A percentile compares a stretch with the other conserved stretches of the same genome.
These are phyloP conservation scores for Hexactinellida sp. DNA, from an alignment of 37 sponge, comb jelly and placozoan species.

Conservation along the genomic window DNA sequence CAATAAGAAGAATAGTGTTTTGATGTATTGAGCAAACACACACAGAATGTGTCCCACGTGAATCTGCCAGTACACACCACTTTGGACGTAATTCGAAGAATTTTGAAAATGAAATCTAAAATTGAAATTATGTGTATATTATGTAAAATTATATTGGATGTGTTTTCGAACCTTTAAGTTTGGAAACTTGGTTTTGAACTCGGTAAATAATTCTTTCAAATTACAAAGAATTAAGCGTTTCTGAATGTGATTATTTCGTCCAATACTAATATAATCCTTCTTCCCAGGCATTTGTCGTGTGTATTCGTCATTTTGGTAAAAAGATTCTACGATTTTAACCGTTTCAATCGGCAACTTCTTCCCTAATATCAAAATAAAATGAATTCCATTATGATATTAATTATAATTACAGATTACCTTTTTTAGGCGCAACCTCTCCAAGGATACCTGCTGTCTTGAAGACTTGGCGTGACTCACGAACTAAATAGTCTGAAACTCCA, in stretches of 20 bases:
- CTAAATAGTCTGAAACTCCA: background rate
- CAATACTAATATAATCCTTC: too few species aligned
- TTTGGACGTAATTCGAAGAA: background rate
- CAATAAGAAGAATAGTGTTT: background rate
- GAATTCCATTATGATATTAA: background rate
- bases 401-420: too few species aligned
- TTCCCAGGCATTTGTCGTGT: background rate
- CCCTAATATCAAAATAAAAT: background rate
- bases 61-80: background rate
- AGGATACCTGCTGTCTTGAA: background rate
- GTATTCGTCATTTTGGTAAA: background rate
- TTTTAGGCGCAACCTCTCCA: background rate
- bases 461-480: background rate
- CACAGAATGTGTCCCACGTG: too few species aligned
- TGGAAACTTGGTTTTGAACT: background rate
- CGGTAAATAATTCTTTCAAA: background rate
- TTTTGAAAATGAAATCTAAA: background rate
- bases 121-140: background rate
- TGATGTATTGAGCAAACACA: background rate
- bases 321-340: background rate
- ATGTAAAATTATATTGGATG: background rate
- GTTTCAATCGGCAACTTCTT: background rate
- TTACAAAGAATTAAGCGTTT: background rate
- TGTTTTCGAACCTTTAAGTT: background rate
- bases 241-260: background rate